Evolutionary conservation across 1,140 invertebrate genomes (phyloP), one percentile per base, ranked within the genome.

Genomic region (Drosophila ambigua): DNA sequence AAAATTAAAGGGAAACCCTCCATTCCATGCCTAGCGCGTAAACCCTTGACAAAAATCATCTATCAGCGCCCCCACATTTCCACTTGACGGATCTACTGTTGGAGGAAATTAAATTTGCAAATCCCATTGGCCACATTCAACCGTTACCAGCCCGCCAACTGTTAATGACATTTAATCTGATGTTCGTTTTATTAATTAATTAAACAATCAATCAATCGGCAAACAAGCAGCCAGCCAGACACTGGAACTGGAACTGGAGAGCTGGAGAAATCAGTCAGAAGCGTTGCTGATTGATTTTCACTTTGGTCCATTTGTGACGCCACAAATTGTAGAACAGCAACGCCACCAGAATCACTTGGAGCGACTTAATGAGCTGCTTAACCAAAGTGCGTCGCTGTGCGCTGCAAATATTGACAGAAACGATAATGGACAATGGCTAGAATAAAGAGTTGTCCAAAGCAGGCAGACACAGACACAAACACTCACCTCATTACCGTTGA

Each of bases 291-390:
- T 85, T 82, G 66, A 90, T 80, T 74, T 78, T 91, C 49, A 91
- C 80, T 85, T 91, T 90, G 15, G 87, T 87, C 90, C 90, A 91
- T 73, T 91, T 91, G 65, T 83, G 82, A n/a, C 88, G 79, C 87
- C 90, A 91, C 69, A 91, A 77, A 64, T 81, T 90, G 48, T 83
- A 90, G 64, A 90, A 73, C 48, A 91, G 45, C 41, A 91, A 31
- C 5, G 64, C 87, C 16, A 91, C 87, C 35, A 91, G 58, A 46
- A 91, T 74, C 62, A 91, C 79, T 65, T 90, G 91, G 7, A 67
- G 59, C n/a, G 84, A 85, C 71, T 91, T 85, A 41, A 91, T 72
- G 53, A 91, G 52, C 41, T 82, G 79, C 61, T 68, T 89, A 41
- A 91, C 50, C 51, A 91, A 13, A n/a, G 43, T 51, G 13, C 90